Conservation (phyloP, 1,140 invertebrate genomes). For the Dendrolimus kikuchii region DNA sequence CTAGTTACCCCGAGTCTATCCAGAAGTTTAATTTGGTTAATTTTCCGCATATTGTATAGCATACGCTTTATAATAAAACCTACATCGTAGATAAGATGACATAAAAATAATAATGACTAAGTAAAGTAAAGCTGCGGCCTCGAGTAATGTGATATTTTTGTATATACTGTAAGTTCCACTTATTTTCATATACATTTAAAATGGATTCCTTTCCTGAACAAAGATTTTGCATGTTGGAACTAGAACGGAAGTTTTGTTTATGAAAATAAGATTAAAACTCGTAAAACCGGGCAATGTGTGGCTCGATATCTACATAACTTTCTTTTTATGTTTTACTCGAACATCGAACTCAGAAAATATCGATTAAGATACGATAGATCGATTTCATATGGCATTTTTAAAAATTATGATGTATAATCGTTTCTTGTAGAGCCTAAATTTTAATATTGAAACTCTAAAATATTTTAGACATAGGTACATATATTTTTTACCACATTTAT, state of each 20-base stretch:
- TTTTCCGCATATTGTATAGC: conserved; percentile 49
- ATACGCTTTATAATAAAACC: conserved; percentile 56
- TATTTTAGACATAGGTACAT: no score
- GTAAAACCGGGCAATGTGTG: no score
- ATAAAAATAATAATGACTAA: conserved; percentile 50
- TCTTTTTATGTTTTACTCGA: no score
- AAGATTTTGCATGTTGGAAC: conserved; percentile 44
- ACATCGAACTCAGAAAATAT: no score
- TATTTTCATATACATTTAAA: conserved; percentile 72
- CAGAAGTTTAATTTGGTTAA: conserved; percentile 23
- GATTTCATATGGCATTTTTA: no score
- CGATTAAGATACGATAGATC: no score
- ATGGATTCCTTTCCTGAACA: conserved; percentile 65
- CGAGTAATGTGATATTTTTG: conserved; percentile 73
- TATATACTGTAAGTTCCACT: conserved; percentile 71
- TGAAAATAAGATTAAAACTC: background rate
- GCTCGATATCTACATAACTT: no score
- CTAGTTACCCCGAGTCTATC: no score
- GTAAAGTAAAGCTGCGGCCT: conserved; percentile 70
- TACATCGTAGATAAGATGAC: conserved; percentile 61
- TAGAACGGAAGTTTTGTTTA: conserved; percentile 25
- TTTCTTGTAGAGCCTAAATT: no score
- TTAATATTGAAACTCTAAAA: no score
- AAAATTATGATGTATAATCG: no score
- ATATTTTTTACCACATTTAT: conserved; percentile 6